These are phyloP conservation scores for Serinus canaria DNA, from an alignment of 2,113 vertebrate species.

Conservation along the genomic window DNA sequence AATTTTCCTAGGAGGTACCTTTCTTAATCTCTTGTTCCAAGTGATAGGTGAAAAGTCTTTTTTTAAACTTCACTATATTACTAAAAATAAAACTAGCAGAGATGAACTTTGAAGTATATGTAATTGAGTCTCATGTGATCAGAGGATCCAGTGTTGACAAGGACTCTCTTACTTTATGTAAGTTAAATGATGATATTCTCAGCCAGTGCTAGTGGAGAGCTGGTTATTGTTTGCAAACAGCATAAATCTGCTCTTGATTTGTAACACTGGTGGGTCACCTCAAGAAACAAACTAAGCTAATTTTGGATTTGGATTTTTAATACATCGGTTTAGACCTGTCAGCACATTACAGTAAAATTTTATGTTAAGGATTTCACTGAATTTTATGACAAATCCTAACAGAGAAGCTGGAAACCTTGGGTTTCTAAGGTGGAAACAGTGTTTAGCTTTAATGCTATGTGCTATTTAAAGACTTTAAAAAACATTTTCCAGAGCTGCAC, in stretches of 20 bases:
- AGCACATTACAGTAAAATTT: neutral
- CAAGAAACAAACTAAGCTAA: neutral
- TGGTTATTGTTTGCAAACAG: neutral
- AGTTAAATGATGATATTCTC: neutral
- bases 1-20: neutral
- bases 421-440: neutral
- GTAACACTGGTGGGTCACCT: neutral
- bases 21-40: neutral
- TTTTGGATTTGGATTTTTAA: neutral
- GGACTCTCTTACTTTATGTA: neutral
- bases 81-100: constrained; percentile 26
- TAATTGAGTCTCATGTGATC: neutral
- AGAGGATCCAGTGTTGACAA: neutral
- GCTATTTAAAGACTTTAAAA: constrained; percentile 3
- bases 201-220: neutral
- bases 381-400: neutral
- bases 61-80: neutral
- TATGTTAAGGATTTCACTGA: neutral
- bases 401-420: neutral
- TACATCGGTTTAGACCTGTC: neutral
- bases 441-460: neutral
- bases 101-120: neutral
- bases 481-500: neutral
- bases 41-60: neutral
- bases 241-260: neutral